Evolutionary conservation across 30 jellyfish, hydroid and myxozoan species (phyloP).

Genomic region (Rhopilema esculentum): DNA sequence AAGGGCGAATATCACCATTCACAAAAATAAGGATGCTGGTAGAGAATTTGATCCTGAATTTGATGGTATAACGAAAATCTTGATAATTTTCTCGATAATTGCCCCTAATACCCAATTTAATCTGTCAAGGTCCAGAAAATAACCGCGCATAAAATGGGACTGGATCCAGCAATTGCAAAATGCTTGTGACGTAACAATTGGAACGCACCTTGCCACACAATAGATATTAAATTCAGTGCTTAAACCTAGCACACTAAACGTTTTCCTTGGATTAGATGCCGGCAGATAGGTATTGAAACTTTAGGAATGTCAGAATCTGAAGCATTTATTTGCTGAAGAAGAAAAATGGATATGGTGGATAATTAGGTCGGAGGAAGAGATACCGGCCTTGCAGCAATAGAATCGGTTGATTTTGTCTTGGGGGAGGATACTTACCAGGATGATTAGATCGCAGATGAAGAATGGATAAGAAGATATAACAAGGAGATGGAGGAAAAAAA

Average conservation of each 20-base stretch:
- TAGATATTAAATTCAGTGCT: neutral
- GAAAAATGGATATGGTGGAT: neutral
- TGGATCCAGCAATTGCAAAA: slow-evolving; percentile 11
- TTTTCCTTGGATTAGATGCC: neutral
- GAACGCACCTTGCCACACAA: neutral
- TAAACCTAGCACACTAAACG: neutral
- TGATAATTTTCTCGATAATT: neutral
- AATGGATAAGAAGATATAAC: slow-evolving; percentile 7
- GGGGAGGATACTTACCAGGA: slow-evolving; percentile 9
- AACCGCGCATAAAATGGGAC: neutral
- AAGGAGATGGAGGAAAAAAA: neutral
- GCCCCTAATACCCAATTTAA: neutral
- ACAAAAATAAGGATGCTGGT: neutral
- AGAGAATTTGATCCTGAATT: neutral
- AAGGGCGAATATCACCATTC: neutral
- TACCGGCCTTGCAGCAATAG: slow-evolving; percentile 3
- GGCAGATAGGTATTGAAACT: neutral
- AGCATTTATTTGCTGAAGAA: neutral
- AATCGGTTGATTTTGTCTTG: neutral
- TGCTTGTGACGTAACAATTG: slow-evolving; percentile 6
- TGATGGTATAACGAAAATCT: neutral
- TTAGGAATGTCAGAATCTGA: neutral
- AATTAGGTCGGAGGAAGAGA: neutral
- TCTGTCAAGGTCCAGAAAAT: neutral
- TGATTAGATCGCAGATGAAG: slow-evolving; percentile 3